Evolutionary conservation across 2,888 invertebrate genomes (phyloP), one percentile per base, ranked within the genome.

Genomic region (Drosophila ezoana): DNA sequence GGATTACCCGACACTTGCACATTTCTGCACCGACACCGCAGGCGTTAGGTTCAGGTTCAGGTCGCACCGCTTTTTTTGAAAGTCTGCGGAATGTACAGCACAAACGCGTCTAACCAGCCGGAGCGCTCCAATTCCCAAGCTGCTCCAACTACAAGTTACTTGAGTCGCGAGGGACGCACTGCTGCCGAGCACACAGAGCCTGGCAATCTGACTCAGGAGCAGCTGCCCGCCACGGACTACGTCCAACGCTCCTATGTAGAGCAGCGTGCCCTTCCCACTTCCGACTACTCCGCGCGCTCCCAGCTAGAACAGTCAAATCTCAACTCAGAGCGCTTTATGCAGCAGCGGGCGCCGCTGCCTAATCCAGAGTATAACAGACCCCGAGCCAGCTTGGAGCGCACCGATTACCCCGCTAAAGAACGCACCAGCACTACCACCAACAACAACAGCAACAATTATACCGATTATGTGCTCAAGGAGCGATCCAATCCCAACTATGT

Each of bases 1-100:
- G 74, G 76, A 69, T 89, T 82, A 84, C 87, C 86, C 79, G 90
- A 87, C 90, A 84, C 84, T 81, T 87, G 87, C 89, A 86, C 90
- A 80, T 89, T 82, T 81, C 89, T 90, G 90, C 90, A 84, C 81
- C 72, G 81, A 90, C 90, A 85, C 85, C 85, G 65, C 73, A 89
- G 80, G 82, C 78, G 85, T 85, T 62, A 76, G 82, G 85, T 86
- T 79, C 85, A 56, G 60, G 44, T 84, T 72, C 79, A 54, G 62
- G 23, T 45, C 53, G 23, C 54, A 48, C 40, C 33, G 28, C 18
- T 47, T 32, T 14, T 28, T 16, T 11, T 5, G 41, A 18, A 16
- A 43, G 18, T 13, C 28, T 28, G 16, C 35, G 52, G 33, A n/a
- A 77, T 77, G 77, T 75, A 72, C 56, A 52, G 44, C 51, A 43